phyloP scores from a whole-genome alignment of 2,797 vertebrate species.

The Diplodus sargus region DNA sequence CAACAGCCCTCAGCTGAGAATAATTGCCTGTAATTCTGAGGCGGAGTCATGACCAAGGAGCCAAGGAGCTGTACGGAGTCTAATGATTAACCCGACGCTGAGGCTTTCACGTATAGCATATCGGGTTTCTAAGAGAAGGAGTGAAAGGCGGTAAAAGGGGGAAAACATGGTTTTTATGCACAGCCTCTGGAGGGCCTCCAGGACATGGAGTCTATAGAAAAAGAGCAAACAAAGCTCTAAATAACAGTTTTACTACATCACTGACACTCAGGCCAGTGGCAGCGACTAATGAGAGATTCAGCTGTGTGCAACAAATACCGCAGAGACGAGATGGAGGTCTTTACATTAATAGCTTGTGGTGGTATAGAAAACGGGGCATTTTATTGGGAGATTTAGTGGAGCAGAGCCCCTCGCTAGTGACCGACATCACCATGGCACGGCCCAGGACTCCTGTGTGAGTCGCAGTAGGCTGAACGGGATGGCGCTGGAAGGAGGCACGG shows the following conservation, averaged over 20 bases:
- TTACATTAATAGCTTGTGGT: slow-evolving; percentile 25
- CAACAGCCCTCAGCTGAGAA: slow-evolving; percentile 44
- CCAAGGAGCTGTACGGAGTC: slow-evolving; percentile 29
- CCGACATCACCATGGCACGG: slow-evolving; percentile 75
- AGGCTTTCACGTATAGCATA: slow-evolving; percentile 8
- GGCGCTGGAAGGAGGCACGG: slow-evolving; percentile 16
- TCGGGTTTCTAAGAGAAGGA: slow-evolving; percentile 27
- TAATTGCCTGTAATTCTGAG: slow-evolving; percentile 31
- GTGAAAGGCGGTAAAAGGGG: not conserved
- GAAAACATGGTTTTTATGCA: slow-evolving; percentile 43
- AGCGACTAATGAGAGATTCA: slow-evolving; percentile 50
- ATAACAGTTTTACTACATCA: slow-evolving; percentile 37
- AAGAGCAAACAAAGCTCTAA: slow-evolving; percentile 45
- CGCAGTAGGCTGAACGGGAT: slow-evolving; percentile 27
- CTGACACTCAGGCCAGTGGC: slow-evolving; percentile 36
- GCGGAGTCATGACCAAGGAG: slow-evolving; percentile 51
- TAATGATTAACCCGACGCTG: slow-evolving; percentile 71
- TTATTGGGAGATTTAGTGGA: slow-evolving; percentile 66
- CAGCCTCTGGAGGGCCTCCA: not conserved
- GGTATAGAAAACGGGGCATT: slow-evolving; percentile 35
- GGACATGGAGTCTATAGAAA: not conserved
- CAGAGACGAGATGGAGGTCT: slow-evolving; percentile 21
- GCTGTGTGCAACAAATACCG: slow-evolving; percentile 18
- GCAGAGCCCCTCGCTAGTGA: slow-evolving; percentile 49
- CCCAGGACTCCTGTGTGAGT: slow-evolving; percentile 56